Evolutionary conservation across 1,140 invertebrate species (phyloP), one percentile per base, ranked within the genome.

Genomic region (Rhizoglyphus robini): DNA sequence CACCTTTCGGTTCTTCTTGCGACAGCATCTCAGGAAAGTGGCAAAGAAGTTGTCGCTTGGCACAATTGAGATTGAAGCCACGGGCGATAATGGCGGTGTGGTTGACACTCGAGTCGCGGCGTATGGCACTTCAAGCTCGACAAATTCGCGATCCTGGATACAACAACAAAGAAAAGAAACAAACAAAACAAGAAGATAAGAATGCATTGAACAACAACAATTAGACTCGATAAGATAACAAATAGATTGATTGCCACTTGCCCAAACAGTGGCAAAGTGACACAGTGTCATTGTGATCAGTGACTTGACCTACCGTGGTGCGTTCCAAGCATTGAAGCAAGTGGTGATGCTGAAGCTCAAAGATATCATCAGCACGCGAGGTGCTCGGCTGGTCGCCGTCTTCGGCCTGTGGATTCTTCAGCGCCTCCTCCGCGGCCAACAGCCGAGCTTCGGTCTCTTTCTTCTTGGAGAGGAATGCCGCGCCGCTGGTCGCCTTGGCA

Each of bases 321-420:
- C 94, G 94, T 76, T 99, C 96, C 67, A 99, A 82, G 78, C 96
- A 99, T 71, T 91, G 83, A 59, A 99, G 81, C 54, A 99, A 81
- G 79, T 99, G 96, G 79, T 99, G 96, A 81, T 99, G 96, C 79
- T 99, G 96, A 76, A 99, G 80, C 77, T 98, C 93, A 78, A 99
- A 97, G 71, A 98, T 95, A 76, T 98, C 94, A 74, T 96, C 91
- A 47, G 58, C 87, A 72, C 83, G 85, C 65, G 94, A 90, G 72
- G 92, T 89, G 69, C 90, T 79, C 72, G 89, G 87, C 70, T 90
- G 82, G 57, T 90, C 90, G 32, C 87, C 88, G 23, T 98, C 94
- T 75, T 96, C 90, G 49, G 58, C 87, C 72, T 83, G 85, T 65
- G 94, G 90, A 72, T 93, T 90, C 69, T 90, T 79, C 72, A 89